Conservation (phyloP, 2,113 vertebrate genomes). For the Nycticryphes semicollaris region DNA sequence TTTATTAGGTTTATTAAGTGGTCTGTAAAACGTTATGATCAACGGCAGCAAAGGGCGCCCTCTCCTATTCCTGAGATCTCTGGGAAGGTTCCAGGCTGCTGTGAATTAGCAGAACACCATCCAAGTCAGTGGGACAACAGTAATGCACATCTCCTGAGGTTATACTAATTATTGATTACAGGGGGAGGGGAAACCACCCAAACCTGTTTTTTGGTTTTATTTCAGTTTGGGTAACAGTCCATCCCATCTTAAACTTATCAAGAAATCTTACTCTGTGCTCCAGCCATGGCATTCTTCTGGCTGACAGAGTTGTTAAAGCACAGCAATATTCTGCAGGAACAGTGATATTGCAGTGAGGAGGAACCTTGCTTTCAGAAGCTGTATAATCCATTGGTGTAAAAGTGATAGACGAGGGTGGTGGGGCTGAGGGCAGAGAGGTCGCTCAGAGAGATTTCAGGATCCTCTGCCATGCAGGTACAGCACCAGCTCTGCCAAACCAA, state of each 20-base stretch:
- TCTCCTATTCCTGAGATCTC: neutral
- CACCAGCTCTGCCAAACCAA: neutral
- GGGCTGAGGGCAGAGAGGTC: neutral
- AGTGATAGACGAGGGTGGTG: neutral
- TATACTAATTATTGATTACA: neutral
- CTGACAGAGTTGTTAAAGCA: neutral
- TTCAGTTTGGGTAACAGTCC: neutral
- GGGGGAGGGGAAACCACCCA: accelerated
- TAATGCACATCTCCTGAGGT: neutral
- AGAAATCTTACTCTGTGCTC: neutral
- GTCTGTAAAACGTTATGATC: neutral
- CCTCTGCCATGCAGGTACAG: neutral
- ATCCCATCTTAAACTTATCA: neutral
- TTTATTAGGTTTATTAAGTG: neutral
- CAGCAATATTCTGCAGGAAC: neutral
- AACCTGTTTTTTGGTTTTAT: neutral
- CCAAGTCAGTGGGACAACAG: neutral
- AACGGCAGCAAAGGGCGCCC: neutral
- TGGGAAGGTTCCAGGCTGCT: neutral
- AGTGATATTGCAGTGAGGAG: neutral
- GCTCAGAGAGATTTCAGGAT: neutral
- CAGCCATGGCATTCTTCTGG: neutral
- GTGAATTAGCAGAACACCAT: neutral
- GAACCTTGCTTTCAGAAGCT: neutral
- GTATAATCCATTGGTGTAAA: neutral